Base-by-base conservation (phyloP, 2,888 invertebrate genomes). In the Athalia circularis region DNA sequence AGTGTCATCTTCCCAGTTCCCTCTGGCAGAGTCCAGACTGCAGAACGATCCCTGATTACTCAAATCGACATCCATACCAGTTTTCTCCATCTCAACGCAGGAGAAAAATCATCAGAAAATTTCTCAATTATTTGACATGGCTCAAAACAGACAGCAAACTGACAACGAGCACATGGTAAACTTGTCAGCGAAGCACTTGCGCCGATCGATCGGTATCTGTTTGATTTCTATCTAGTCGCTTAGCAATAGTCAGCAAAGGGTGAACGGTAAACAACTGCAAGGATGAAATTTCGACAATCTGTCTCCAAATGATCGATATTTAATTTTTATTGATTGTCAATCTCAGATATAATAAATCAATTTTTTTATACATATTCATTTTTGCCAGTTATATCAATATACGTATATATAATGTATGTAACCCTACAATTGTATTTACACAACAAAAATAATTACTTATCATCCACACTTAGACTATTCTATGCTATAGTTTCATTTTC, bases 271-370 rank as follows among this genome's bases (percentile, higher is more conserved):
- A 43, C 13, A 9, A 6, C 7, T 5, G 6, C 0, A 54, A 15
- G 5, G 43, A 3, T 43, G 4, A 11, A 47, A 6, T 5, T 8
- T 29, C 29, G 29, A 29, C 29, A 29, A 29, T 29, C 29, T 29
- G 29, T 29, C 29, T 2, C 29, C 29, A 29, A 29, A 29, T 29
- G 29, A 29, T 29, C 29, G 29, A 29, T 29, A 29, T 61, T n/a
- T 64, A 43, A 11, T 9, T 29, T 68, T 68, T n/a, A 54, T 54
- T 68, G 68, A 68, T 68, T 68, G 68, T 68, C 68, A 50, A 43
- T 68, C 54, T 0, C 5, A 52, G 29, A 29, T 29, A 29, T 29
- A 29, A 29, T 29, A 29, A 11, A 68, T 68, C n/a, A 11, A 43
- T 29, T 9, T 50, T 50, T 67, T 43, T 45, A 9, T 64, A 45